Conservation (phyloP, 2,797 vertebrate species). For the Phrynocephalus vlangalii region DNA sequence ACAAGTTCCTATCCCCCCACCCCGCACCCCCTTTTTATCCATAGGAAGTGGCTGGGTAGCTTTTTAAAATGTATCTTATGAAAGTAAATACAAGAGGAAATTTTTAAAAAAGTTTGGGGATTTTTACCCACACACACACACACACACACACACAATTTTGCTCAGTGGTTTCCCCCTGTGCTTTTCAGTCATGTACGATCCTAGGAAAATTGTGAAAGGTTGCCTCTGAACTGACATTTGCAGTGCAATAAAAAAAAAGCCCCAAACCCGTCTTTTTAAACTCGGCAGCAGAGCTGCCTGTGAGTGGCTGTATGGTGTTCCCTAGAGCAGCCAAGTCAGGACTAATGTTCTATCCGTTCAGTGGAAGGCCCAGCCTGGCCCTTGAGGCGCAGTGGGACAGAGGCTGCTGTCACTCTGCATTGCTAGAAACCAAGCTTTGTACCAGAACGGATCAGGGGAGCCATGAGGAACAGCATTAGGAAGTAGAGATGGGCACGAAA, state of each 20-base stretch:
- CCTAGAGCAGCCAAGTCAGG: not conserved
- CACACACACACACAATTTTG: not conserved
- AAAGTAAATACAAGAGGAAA: no score
- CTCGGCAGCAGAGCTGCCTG: no score
- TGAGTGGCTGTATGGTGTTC: not conserved
- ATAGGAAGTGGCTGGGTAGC: no score
- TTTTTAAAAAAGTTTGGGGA: no score
- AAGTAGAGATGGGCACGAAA: no score
- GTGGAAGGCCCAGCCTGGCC: not conserved
- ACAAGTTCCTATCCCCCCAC: no score
- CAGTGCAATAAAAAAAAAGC: no score
- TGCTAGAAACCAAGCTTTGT: not conserved
- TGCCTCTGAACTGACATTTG: not conserved
- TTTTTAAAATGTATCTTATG: no score
- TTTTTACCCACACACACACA: not conserved
- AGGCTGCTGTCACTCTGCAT: not conserved
- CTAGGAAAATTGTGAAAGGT: not conserved
- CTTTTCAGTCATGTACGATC: not conserved
- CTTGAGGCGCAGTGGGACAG: not conserved
- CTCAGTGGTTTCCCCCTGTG: no score
- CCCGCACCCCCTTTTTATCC: no score
- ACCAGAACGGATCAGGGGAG: not conserved
- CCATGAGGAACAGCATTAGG: not conserved
- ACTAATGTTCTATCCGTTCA: not conserved
- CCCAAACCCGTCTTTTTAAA: not conserved